phyloP scores from a whole-genome alignment of 2,113 vertebrate species.

The Pelmatolapia mariae region DNA sequence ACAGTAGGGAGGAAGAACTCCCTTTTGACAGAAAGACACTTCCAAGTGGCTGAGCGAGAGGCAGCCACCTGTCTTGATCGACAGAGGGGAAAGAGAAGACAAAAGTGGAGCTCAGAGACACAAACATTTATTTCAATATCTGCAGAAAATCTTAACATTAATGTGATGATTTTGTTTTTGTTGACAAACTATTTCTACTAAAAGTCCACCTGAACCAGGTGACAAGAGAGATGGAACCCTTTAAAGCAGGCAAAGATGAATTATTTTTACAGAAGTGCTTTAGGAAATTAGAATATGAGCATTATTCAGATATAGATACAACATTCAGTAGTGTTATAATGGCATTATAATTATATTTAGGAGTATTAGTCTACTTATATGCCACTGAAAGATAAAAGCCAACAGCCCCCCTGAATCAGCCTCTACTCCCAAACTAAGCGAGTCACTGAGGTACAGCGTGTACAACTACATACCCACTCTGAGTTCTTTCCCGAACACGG shows the following conservation, averaged over 20 bases:
- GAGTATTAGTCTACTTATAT: not conserved
- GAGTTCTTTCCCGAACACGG: slow-evolving; percentile 96
- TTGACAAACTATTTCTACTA: not conserved
- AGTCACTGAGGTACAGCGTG: not conserved
- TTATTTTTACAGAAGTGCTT: not conserved
- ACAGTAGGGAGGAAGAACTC: not conserved
- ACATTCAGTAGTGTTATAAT: not conserved
- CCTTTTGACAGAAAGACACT: not conserved
- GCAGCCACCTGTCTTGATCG: not conserved
- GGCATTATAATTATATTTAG: not conserved
- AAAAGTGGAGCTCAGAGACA: not conserved
- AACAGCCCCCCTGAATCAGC: not conserved
- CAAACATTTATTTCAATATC: not conserved
- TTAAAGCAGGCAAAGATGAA: not conserved
- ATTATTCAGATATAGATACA: not conserved
- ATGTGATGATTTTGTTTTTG: not conserved
- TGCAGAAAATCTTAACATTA: not conserved
- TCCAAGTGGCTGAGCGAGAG: not conserved
- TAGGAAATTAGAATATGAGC: not conserved
- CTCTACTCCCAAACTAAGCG: not conserved
- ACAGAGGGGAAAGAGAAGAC: not conserved
- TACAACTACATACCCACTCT: slow-evolving; percentile 84
- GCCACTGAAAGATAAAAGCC: not conserved
- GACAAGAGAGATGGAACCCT: not conserved
- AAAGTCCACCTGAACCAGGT: not conserved